Evolutionary conservation across 2,113 vertebrate species (phyloP), one percentile per base, ranked within the genome.

Genomic region (Perca schrenkii): DNA sequence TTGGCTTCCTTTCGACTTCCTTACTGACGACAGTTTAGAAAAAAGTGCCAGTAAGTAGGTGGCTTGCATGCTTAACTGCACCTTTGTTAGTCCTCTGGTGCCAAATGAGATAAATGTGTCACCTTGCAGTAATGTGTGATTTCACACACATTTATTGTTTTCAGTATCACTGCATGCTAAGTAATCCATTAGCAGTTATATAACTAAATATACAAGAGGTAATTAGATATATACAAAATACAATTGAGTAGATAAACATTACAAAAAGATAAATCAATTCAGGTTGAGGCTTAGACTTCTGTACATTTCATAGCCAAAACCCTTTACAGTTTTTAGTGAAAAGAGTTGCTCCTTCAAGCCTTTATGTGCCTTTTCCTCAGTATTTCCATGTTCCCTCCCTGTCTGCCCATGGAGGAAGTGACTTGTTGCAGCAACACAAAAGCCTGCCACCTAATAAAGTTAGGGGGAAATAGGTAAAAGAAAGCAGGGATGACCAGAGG

Each of bases 391-490:
- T 84, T 82, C 54, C 56, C 85, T 73, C 16, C 72, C 83, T 70
- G 68, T 91, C 87, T 91, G 76, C 43, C 8, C 25, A 50, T 28
- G 52, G 84, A 90, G 91, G 86, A 88, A 89, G 86, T 80, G 85
- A 72, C 73, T 84, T 31, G 66, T 70, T 87, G 88, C 80, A 84
- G 77, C 76, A 64, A 86, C 79, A 94, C 93, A 94, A 94, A 91
- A 93, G 89, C 79, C 75, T 64, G 76, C 86, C 86, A 88, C 81
- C 82, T 83, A 82, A 93, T 94, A 94, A 94, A 94, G 87, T 93
- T 79, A 84, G 87, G 73, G 89, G 92, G 85, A 91, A 87, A 91
- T 85, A 89, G 85, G 86, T 87, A 82, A 84, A 84, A 80, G 86
- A 78, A 82, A 88, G 80, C 79, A 72, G 63, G 81, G 90, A 66